Percentiles rank a stretch among this genome's conserved stretches.
Conservation (phyloP, 2,888 invertebrate genomes). For the Xanthorhoe spadicearia region DNA sequence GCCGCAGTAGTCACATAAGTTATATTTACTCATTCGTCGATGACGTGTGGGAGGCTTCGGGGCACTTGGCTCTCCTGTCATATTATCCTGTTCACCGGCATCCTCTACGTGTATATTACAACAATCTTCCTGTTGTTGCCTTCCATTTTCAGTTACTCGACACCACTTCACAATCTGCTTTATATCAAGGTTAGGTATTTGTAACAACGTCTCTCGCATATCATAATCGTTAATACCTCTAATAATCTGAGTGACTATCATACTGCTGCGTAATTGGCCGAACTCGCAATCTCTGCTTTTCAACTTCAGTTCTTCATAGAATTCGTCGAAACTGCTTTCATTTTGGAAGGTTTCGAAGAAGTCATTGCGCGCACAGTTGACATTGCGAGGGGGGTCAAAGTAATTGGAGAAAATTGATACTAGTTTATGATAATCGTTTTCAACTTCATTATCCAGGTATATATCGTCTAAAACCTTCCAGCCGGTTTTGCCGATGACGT, state of each 20-base stretch:
- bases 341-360: conserved; percentile 39
- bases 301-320: conserved; percentile 24
- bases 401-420: conserved; percentile 17
- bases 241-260: conserved; percentile 41
- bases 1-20: conserved; percentile 30
- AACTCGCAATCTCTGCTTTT: conserved; percentile 39
- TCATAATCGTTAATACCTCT: conserved; percentile 37
- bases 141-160: conserved; percentile 13
- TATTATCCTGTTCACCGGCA: background rate
- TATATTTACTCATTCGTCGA: background rate
- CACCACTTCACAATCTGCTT: conserved; percentile 26
- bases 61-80: background rate
- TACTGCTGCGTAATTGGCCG: conserved; percentile 31
- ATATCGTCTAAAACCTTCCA: conserved; percentile 14
- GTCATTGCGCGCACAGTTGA: conserved; percentile 35
- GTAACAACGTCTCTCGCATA: conserved; percentile 13
- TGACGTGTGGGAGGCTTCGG: background rate
- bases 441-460: conserved; percentile 9
- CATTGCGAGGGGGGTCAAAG: conserved; percentile 24
- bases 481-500: conserved; percentile 37
- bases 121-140: background rate
- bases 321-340: conserved; percentile 32
- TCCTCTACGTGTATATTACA: background rate
- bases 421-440: conserved; percentile 20
- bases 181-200: conserved; percentile 15